Evolutionary conservation across 2,797 vertebrate species (phyloP).

Genomic region (Sebastolobus altivelis): DNA sequence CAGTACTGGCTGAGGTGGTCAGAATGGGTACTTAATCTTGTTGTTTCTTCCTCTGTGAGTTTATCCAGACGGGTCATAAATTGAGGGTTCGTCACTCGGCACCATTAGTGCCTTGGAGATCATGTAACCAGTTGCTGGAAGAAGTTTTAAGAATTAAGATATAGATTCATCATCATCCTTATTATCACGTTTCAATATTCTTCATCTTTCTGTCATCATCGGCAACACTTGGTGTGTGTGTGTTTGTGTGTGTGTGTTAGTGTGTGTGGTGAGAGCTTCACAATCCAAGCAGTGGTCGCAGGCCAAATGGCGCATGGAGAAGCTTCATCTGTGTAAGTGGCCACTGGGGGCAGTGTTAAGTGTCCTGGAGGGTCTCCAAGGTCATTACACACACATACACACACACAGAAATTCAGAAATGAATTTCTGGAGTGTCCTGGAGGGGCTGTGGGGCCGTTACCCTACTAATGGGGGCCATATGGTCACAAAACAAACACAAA

Average conservation of each 20-base stretch:
- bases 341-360: slow-evolving; percentile 76
- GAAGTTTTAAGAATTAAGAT: background rate
- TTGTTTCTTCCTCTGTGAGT: background rate
- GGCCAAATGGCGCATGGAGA: slow-evolving; percentile 70
- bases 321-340: slow-evolving; percentile 72
- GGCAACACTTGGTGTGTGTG: background rate
- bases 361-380: slow-evolving; percentile 76
- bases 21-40: background rate
- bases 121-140: background rate
- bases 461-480: slow-evolving; percentile 88
- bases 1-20: background rate
- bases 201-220: background rate
- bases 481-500: slow-evolving; percentile 88
- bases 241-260: slow-evolving; percentile 22
- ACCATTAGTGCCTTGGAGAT: background rate
- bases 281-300: slow-evolving; percentile 50
- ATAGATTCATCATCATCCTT: background rate
- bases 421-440: slow-evolving; percentile 70
- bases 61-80: background rate
- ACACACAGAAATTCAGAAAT: slow-evolving; percentile 45
- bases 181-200: background rate
- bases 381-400: slow-evolving; percentile 49
- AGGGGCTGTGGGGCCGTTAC: slow-evolving; percentile 85
- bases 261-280: slow-evolving; percentile 12
- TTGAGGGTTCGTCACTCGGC: background rate